Conservation (phyloP, 2,113 vertebrate genomes). For the Ahaetulla prasina region DNA sequence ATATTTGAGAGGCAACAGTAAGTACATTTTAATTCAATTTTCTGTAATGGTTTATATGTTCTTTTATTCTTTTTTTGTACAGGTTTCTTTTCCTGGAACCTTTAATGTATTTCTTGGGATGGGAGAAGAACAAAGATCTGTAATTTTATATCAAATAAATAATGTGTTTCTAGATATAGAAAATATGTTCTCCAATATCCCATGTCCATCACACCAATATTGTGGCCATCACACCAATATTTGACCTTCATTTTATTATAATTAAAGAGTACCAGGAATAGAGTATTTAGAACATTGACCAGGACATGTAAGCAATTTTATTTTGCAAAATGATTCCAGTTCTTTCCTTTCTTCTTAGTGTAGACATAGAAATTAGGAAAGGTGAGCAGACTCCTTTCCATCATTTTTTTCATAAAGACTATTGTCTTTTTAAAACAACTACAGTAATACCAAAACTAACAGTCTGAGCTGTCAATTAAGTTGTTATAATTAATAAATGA, state of each 20-base stretch:
- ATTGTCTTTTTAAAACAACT: neutral
- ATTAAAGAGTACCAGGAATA: neutral
- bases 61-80: conserved; percentile 71
- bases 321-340: neutral
- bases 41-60: conserved; percentile 78
- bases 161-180: conserved; percentile 14
- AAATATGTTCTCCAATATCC: conserved; percentile 39
- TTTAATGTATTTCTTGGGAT: conserved; percentile 60
- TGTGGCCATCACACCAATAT: neutral
- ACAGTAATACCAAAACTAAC: neutral
- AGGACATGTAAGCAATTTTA: neutral
- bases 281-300: neutral
- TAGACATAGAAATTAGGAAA: neutral
- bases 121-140: conserved; percentile 42
- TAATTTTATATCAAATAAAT: conserved; percentile 55
- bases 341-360: neutral
- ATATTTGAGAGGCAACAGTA: conserved; percentile 80
- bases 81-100: conserved; percentile 73
- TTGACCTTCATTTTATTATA: neutral
- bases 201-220: neutral
- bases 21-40: conserved; percentile 86
- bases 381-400: neutral
- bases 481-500: neutral
- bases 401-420: neutral
- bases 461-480: neutral